These are phyloP conservation scores for Syngnathus acus DNA, from an alignment of 2,797 vertebrate species.

Conservation along the genomic window DNA sequence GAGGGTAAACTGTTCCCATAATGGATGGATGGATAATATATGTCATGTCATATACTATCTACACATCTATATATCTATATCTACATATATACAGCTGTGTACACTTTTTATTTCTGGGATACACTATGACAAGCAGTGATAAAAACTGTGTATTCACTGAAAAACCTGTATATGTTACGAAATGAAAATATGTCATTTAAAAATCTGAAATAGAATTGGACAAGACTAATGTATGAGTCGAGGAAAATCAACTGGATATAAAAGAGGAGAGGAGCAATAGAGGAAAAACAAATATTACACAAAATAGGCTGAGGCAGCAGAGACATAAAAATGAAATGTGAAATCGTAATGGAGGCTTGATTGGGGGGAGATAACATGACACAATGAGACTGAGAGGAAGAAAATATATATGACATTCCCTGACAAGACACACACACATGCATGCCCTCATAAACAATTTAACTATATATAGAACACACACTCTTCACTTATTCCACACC, in stretches of 20 bases:
- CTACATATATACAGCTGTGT: too few species aligned
- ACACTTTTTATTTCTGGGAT: not conserved
- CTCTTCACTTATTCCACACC: conserved; percentile 52
- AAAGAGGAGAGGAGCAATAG: conserved; percentile 24
- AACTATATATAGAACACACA: conserved; percentile 38
- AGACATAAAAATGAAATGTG: conserved; percentile 44
- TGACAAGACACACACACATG: conserved; percentile 37
- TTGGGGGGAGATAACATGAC: conserved; percentile 54
- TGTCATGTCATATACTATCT: too few species aligned
- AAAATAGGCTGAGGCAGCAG: conserved; percentile 39
- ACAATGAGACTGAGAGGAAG: conserved; percentile 47
- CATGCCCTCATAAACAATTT: conserved; percentile 51
- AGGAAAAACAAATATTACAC: conserved; percentile 35
- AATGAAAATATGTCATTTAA: not conserved
- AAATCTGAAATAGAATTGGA: not conserved
- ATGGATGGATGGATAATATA: too few species aligned
- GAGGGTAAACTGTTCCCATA: too few species aligned
- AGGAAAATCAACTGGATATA: not conserved
- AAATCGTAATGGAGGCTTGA: conserved; percentile 45
- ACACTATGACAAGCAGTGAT: not conserved
- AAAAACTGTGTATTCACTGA: not conserved
- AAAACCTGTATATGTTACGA: too few species aligned
- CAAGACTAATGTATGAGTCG: not conserved
- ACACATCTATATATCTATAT: too few species aligned
- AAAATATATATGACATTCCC: conserved; percentile 35